Conservation (phyloP, 2,113 vertebrate genomes). For the Ammodytes dubius region DNA sequence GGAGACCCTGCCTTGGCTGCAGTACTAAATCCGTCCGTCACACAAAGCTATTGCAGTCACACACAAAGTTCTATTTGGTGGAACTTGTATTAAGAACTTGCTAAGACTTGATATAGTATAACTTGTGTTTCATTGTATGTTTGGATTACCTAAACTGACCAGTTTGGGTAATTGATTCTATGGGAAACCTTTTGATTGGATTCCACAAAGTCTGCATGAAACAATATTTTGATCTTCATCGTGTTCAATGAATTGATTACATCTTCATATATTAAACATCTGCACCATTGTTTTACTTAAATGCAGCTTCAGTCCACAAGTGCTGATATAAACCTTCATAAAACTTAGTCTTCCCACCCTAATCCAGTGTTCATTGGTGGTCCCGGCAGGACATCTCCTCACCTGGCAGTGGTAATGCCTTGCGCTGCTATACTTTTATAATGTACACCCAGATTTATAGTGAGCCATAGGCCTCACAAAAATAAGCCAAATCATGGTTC, state of each 20-base stretch:
- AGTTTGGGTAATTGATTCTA: neutral
- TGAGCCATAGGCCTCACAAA: neutral
- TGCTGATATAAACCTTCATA: constrained; percentile 1
- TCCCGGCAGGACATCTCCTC: neutral
- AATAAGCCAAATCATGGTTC: neutral
- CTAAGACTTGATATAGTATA: neutral
- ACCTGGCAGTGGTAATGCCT: constrained; percentile 59
- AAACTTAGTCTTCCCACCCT: neutral
- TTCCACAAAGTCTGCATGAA: neutral
- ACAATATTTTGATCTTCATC: neutral
- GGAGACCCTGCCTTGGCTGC: neutral
- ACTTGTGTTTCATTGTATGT: neutral
- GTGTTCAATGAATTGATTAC: constrained; percentile 5
- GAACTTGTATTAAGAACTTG: neutral
- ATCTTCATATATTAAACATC: constrained; percentile 1
- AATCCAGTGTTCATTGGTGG: neutral
- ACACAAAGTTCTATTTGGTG: neutral
- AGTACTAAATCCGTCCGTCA: neutral
- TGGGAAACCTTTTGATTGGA: constrained; percentile 27
- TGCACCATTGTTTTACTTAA: neutral
- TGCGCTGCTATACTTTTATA: neutral
- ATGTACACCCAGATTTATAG: constrained; percentile 20
- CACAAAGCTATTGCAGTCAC: neutral
- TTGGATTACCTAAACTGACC: neutral
- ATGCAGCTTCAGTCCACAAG: constrained; percentile 21